phyloP scores from a whole-genome alignment of 37 sponge, comb jelly and placozoan species.

The Diacarnus erythraeanus region DNA sequence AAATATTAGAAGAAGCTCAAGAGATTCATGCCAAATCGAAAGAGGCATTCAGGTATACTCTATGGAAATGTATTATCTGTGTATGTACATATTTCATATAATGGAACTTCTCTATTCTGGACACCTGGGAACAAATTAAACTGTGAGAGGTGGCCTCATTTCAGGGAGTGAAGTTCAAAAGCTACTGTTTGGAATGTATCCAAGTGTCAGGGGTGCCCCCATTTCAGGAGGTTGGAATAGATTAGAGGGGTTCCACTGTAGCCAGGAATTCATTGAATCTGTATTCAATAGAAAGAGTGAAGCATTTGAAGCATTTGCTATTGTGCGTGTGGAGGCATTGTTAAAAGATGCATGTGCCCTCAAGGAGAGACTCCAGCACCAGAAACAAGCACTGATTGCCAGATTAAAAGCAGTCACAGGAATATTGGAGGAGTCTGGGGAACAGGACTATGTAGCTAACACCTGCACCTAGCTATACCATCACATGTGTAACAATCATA shows the following conservation, averaged over 20 bases:
- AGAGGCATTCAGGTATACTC: constrained; percentile 44
- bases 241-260: no score
- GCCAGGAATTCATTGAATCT: no score
- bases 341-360: constrained; percentile 52
- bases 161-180: no score
- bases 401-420: constrained; percentile 32
- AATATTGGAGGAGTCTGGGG: constrained; percentile 5
- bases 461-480: neutral
- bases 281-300: constrained; percentile 49
- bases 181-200: no score
- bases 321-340: constrained; percentile 61
- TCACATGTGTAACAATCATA: neutral
- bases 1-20: constrained; percentile 8
- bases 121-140: no score
- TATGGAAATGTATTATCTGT: neutral
- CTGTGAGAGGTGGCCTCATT: no score
- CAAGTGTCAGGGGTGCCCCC: no score
- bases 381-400: constrained; percentile 42
- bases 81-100: no score
- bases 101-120: no score
- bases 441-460: neutral
- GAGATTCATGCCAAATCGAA: constrained; percentile 32
- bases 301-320: constrained; percentile 58
- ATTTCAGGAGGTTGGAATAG: no score
- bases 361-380: constrained; percentile 45